Evolutionary conservation across 2,888 invertebrate species (phyloP).

Genomic region (Microplitis manilae): DNA sequence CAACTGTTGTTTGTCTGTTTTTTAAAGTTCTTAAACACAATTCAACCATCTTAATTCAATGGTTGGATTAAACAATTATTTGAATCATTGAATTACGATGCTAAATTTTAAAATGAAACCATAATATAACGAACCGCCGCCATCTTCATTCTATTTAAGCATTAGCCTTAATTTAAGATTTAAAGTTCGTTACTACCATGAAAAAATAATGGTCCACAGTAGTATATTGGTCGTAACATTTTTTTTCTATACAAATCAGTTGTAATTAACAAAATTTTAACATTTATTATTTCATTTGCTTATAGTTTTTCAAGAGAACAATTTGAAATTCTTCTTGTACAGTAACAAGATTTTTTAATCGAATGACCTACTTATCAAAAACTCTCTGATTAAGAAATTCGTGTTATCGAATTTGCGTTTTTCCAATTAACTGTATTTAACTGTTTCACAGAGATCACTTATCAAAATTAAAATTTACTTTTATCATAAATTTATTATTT

Average conservation of each 20-base stretch:
- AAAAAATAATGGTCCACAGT: conserved; percentile 5
- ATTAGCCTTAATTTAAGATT: conserved; percentile 40
- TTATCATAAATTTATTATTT: neutral
- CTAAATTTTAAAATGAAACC: neutral
- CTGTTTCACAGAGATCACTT: neutral
- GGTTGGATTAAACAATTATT: neutral
- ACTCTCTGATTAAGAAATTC: conserved; percentile 7
- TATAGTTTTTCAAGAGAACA: neutral
- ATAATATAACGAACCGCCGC: conserved; percentile 53
- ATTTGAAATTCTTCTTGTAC: conserved; percentile 15
- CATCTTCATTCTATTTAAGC: conserved; percentile 55
- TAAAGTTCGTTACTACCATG: conserved; percentile 15
- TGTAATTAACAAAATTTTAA: neutral
- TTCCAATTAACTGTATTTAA: neutral
- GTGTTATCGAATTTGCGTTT: conserved; percentile 10
- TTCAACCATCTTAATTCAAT: neutral
- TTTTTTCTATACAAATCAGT: conserved; percentile 13
- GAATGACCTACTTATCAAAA: conserved; percentile 55
- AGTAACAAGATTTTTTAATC: conserved; percentile 43
- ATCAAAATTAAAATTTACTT: neutral
- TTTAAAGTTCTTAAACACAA: conserved; percentile 18
- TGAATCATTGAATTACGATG: neutral
- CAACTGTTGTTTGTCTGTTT: neutral
- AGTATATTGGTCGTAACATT: conserved; percentile 44
- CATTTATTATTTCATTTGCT: neutral